These are phyloP conservation scores for Orestias chungarensis DNA, from an alignment of 2,797 vertebrate species.

Conservation along the genomic window DNA sequence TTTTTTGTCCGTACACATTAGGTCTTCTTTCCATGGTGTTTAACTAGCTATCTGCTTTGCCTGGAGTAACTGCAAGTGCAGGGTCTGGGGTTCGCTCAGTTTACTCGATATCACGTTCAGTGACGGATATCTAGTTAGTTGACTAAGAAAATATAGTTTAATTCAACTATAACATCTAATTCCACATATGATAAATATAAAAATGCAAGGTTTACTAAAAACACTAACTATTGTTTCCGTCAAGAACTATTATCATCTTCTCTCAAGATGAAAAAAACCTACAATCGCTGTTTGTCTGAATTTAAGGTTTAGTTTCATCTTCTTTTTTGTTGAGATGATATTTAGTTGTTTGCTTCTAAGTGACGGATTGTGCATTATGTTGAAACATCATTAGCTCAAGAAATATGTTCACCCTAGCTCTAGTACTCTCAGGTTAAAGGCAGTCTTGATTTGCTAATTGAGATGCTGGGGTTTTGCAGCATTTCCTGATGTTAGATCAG, in stretches of 20 bases:
- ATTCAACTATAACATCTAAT: background rate
- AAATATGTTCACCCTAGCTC: too few relatives aligned
- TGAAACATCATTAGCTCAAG: background rate
- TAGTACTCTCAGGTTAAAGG: background rate
- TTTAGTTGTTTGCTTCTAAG: conserved; percentile 6
- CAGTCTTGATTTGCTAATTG: background rate
- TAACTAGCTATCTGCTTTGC: too few relatives aligned
- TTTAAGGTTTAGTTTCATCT: background rate
- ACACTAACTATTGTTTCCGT: background rate
- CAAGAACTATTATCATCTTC: background rate
- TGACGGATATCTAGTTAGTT: too few relatives aligned
- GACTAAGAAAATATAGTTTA: too few relatives aligned
- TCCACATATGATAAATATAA: too few relatives aligned
- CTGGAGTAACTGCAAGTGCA: too few relatives aligned
- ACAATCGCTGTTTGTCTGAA: too few relatives aligned
- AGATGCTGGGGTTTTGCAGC: background rate
- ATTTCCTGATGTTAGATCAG: background rate
- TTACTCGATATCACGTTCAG: too few relatives aligned
- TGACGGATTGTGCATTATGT: background rate
- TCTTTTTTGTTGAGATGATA: background rate
- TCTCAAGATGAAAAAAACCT: background rate
- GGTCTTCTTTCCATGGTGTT: background rate
- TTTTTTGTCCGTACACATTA: too few relatives aligned
- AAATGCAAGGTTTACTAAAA: too few relatives aligned
- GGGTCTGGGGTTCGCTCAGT: too few relatives aligned